Percentiles rank a stretch among this genome's conserved stretches.
Conservation (phyloP, 2,113 vertebrate genomes). For the Aphyosemion australe region DNA sequence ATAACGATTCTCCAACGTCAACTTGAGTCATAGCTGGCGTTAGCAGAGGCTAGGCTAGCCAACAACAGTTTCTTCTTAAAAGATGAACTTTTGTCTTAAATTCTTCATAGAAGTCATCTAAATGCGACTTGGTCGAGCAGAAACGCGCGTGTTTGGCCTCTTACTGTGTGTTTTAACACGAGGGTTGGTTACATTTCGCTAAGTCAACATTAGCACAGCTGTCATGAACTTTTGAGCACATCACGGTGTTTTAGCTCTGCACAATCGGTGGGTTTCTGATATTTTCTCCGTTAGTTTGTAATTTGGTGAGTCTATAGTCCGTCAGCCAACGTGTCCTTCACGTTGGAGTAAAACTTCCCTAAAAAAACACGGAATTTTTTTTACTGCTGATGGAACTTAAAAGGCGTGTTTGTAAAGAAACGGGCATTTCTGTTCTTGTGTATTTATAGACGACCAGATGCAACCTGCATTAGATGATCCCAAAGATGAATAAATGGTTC, state of each 20-base stretch:
- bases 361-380: too few relatives aligned
- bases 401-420: too few relatives aligned
- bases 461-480: too few relatives aligned
- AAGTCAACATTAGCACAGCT: constrained; percentile 46
- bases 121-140: accelerated
- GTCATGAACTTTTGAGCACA: constrained; percentile 31
- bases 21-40: constrained; percentile 57
- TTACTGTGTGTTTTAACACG: neutral
- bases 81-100: neutral
- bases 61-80: constrained; percentile 17
- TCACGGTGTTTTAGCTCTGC: neutral
- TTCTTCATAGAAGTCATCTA: accelerated
- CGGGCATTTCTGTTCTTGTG: too few relatives aligned
- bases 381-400: too few relatives aligned
- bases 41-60: constrained; percentile 49
- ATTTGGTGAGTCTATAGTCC: neutral
- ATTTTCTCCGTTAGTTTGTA: neutral
- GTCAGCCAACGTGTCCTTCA: neutral
- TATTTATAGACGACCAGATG: too few relatives aligned
- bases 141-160: neutral
- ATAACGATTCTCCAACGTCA: constrained; percentile 44
- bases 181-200: constrained; percentile 24
- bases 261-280: neutral
- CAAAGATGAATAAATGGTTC: too few relatives aligned
- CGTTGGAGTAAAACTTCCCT: too few relatives aligned